Conservation (phyloP, 1,140 invertebrate species). For the Drosophila ananassae region DNA sequence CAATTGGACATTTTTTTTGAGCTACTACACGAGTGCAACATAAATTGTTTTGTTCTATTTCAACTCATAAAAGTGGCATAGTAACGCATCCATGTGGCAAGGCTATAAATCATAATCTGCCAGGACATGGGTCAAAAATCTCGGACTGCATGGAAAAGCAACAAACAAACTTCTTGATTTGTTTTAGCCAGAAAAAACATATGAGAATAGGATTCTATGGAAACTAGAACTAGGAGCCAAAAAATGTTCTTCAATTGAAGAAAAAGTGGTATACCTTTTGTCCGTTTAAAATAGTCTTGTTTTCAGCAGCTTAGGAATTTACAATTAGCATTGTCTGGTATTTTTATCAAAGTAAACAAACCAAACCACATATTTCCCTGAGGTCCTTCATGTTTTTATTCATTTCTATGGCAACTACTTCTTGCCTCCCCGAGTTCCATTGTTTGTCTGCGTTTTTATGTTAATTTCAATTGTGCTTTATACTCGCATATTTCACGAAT, state of each 20-base stretch:
- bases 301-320: neutral
- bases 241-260: neutral
- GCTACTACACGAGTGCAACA: neutral
- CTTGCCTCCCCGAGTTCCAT: neutral
- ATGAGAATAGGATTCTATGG: neutral
- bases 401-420: neutral
- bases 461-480: slow-evolving; percentile 20
- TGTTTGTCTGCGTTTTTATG: slow-evolving; percentile 1
- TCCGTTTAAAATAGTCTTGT: too few species aligned
- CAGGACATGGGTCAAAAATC: slow-evolving; percentile 24
- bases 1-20: slow-evolving; percentile 4
- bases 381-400: neutral
- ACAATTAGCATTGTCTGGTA: neutral
- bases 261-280: neutral
- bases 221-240: too few species aligned
- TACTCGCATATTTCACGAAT: slow-evolving; percentile 19
- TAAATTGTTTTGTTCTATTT: neutral
- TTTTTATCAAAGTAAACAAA: slow-evolving; percentile 2
- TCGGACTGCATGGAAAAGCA: neutral
- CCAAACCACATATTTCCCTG: neutral
- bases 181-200: slow-evolving; percentile 1
- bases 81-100: neutral
- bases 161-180: slow-evolving; percentile 20
- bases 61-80: neutral
- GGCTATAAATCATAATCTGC: slow-evolving; percentile 45